Percentiles rank a stretch among this genome's conserved stretches.
These are phyloP conservation scores for Orientallactaga bullata DNA, from an alignment of 2,113 vertebrate species.

Conservation along the genomic window DNA sequence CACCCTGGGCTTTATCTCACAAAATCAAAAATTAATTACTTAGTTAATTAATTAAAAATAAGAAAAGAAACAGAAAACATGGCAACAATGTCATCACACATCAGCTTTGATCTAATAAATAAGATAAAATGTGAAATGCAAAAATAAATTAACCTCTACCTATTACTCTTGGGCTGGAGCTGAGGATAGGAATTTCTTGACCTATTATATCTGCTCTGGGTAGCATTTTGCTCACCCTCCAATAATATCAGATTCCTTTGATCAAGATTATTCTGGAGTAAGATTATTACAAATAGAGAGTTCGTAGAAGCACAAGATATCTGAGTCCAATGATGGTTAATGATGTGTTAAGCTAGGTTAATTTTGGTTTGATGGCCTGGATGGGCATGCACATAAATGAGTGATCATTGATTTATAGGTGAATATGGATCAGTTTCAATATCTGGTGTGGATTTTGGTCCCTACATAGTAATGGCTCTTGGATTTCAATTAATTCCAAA, in stretches of 20 bases:
- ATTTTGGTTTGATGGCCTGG: not conserved
- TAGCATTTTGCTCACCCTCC: not conserved
- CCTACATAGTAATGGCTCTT: not conserved
- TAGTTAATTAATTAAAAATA: not conserved
- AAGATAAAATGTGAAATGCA: slow-evolving; percentile 19
- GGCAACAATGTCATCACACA: not conserved
- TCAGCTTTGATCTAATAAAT: slow-evolving; percentile 3
- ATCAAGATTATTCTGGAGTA: not conserved
- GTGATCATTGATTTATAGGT: not conserved
- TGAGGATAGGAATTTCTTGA: not conserved
- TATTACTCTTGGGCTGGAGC: not conserved
- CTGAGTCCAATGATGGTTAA: slow-evolving; percentile 21
- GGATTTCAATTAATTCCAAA: not conserved
- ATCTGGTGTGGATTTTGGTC: not conserved
- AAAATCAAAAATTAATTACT: too few species aligned
- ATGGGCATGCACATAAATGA: not conserved
- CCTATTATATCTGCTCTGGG: not conserved
- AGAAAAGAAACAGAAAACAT: not conserved
- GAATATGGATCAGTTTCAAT: not conserved
- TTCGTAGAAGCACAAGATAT: not conserved
- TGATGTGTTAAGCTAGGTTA: not conserved
- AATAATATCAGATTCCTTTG: not conserved
- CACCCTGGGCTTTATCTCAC: too few species aligned
- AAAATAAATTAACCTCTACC: not conserved
- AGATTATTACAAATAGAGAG: not conserved